A percentile compares a stretch with the other conserved stretches of the same genome.
phyloP scores from a whole-genome alignment of 1,140 invertebrate species.

The Chymomyza costata region DNA sequence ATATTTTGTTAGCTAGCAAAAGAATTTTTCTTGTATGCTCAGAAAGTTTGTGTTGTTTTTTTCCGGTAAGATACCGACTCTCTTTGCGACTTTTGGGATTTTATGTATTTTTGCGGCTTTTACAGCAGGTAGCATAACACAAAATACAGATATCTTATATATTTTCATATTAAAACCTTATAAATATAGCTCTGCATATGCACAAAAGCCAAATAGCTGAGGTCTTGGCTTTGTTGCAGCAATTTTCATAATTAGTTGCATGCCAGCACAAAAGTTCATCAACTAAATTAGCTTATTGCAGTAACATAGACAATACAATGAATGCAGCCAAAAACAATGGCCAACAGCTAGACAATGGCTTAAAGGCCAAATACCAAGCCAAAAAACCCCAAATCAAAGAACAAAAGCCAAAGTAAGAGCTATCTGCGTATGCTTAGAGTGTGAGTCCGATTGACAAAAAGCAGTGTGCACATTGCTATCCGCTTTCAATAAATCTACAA shows the following conservation, averaged over 20 bases:
- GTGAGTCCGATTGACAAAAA: conserved; percentile 60
- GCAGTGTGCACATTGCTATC: conserved; percentile 62
- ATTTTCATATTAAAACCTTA: too few species aligned
- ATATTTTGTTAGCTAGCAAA: conserved; percentile 48
- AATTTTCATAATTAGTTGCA: conserved; percentile 40
- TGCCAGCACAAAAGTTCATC: conserved; percentile 38
- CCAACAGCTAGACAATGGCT: conserved; percentile 50
- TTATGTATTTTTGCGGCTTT: conserved; percentile 1
- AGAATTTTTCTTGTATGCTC: conserved; percentile 27
- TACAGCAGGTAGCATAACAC: conserved; percentile 10
- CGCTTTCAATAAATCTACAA: conserved; percentile 74
- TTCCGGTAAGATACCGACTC: too few species aligned
- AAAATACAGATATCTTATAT: neutral
- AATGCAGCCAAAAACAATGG: conserved; percentile 21
- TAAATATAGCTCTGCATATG: too few species aligned
- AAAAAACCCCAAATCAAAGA: conserved; percentile 52
- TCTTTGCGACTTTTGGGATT: too few species aligned
- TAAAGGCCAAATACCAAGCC: conserved; percentile 27
- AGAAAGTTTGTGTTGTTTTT: conserved; percentile 13
- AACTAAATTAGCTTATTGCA: conserved; percentile 63
- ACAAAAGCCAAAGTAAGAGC: conserved; percentile 42
- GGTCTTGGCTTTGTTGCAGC: conserved; percentile 14
- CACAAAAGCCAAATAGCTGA: neutral
- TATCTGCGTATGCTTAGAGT: too few species aligned
- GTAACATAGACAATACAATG: conserved; percentile 41